A percentile compares a stretch with the other conserved stretches of the same genome.
Conservation (phyloP, 2,113 vertebrate genomes). For the Epinephelus cyanopodus region DNA sequence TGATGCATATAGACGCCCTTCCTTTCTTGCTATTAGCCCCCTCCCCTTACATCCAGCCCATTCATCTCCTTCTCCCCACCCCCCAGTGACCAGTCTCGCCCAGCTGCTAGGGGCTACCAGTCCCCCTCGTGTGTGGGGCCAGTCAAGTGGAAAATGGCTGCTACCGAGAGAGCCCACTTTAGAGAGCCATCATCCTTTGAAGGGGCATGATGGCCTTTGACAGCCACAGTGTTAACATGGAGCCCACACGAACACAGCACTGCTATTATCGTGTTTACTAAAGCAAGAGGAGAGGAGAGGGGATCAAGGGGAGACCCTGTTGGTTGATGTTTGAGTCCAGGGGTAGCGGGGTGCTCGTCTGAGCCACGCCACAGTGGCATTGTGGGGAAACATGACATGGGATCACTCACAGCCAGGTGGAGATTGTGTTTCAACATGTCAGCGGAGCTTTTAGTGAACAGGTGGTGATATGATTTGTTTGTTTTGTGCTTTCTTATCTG, state of each 20-base stretch:
- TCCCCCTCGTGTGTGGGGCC: constrained; percentile 81
- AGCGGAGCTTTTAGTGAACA: constrained; percentile 39
- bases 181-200: constrained; percentile 85
- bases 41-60: constrained; percentile 61
- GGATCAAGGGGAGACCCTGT: constrained; percentile 65
- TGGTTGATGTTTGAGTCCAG: constrained; percentile 69
- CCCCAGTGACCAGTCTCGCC: constrained; percentile 72
- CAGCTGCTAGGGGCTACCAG: constrained; percentile 80
- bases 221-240: constrained; percentile 82
- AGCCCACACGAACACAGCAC: constrained; percentile 68
- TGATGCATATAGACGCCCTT: constrained; percentile 59
- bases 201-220: constrained; percentile 84
- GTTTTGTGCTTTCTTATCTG: constrained; percentile 2
- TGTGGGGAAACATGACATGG: constrained; percentile 69
- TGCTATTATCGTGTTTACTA: constrained; percentile 80
- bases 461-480: constrained; percentile 22
- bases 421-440: constrained; percentile 62
- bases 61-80: constrained; percentile 74
- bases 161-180: constrained; percentile 84
- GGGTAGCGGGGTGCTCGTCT: constrained; percentile 43
- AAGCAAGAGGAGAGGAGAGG: constrained; percentile 64
- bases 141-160: constrained; percentile 87
- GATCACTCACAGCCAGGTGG: constrained; percentile 61
- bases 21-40: constrained; percentile 61
- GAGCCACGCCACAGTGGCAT: constrained; percentile 44